Evolutionary conservation across 2,888 invertebrate species (phyloP), one percentile per base, ranked within the genome.

Genomic region (Aspidiotus rigidus): DNA sequence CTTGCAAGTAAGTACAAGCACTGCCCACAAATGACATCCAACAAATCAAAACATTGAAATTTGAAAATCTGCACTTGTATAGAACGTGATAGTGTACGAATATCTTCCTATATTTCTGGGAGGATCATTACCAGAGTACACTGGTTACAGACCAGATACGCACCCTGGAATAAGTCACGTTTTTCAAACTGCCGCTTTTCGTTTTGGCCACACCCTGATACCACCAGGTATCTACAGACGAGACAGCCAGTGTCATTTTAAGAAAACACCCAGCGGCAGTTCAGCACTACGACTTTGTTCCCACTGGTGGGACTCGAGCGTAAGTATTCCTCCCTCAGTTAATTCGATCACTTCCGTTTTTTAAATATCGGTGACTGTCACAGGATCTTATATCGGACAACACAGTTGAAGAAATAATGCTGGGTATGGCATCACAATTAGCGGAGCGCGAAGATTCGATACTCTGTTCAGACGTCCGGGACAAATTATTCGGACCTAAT

Each of bases 221-320:
- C 96, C 96, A 0, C 93, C 95, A 0, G 95, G 94, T 3, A 86
- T 96, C 70, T 83, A 88, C 74, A 79, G 89, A 61, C 82, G 97
- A 69, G 88, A 94, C 77, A 85, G 86, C 0, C 83, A 86, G 74
- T 95, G 95, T 77, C 84, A 87, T 76, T 94, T 87, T 75, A 85
- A 86, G 63, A 84, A 85, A 73, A 28, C 28, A 28, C 28, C 28
- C 28, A 28, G 28, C 5, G 28, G 28, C 28, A 88, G 88, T 76
- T 87, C 89, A 13, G 95, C 94, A 0, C 84, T 96, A 17, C 83
- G 98, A 55, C 82, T 99, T 1, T 99, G 98, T 76, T 90, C 95
- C 67, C 93, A 95, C 7, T 99, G 96, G 94, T 98, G 97, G 96
- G 93, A 96, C 78, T 93, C 96, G 10, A 95, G 94, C 79, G 96